phyloP scores from a whole-genome alignment of 1,140 invertebrate genomes.

The Bombyx mandarina region DNA sequence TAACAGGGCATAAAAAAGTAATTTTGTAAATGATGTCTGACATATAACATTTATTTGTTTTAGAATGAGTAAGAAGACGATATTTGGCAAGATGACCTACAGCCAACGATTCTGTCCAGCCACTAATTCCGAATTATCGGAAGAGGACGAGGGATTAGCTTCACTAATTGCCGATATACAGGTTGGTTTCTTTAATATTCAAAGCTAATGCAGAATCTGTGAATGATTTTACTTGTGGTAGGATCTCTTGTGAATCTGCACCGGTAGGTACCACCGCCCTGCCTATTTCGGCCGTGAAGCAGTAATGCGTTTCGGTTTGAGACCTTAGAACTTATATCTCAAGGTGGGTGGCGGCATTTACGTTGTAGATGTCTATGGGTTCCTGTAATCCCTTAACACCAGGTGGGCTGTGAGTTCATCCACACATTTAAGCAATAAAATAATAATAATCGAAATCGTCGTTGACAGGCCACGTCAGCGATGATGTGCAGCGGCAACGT shows the following conservation, averaged over 20 bases:
- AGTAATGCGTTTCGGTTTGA: no score
- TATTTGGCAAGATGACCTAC: constrained; percentile 66
- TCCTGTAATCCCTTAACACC: no score
- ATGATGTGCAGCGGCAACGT: constrained; percentile 76
- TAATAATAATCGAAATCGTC: background rate
- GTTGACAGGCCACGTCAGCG: constrained; percentile 77
- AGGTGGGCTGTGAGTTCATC: no score
- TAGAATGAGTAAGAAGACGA: constrained; percentile 74
- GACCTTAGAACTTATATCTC: no score
- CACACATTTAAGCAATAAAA: no score
- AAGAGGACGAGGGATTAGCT: constrained; percentile 90
- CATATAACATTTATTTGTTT: constrained; percentile 15
- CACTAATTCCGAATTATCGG: constrained; percentile 76
- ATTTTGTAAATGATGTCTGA: no score
- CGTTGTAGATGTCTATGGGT: no score
- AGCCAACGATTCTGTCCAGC: constrained; percentile 64
- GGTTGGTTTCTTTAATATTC: constrained; percentile 22
- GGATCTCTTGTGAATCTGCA: no score
- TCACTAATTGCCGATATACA: constrained; percentile 91
- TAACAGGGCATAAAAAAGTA: no score
- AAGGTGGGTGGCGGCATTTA: no score
- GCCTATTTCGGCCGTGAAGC: no score
- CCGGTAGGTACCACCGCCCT: no score
- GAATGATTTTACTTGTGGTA: background rate
- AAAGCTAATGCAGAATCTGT: background rate